These are phyloP conservation scores for Trissolcus japonicus DNA, from an alignment of 2,888 invertebrate genomes.

Conservation along the genomic window DNA sequence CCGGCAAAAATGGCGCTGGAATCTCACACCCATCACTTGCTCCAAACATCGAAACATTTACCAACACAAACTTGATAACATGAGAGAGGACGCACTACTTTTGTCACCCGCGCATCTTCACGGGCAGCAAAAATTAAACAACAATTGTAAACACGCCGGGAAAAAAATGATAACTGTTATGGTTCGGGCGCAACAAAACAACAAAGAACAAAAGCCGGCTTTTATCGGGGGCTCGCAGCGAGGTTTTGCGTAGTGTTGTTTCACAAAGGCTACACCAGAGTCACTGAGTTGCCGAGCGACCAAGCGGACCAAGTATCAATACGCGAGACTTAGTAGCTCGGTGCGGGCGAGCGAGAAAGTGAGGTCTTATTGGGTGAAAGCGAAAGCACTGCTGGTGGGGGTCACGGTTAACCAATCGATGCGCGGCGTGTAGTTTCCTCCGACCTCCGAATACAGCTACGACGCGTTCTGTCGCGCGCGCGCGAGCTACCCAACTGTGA, in stretches of 20 bases:
- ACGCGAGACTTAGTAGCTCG: constrained; percentile 64
- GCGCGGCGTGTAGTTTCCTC: constrained; percentile 64
- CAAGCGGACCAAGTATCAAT: constrained; percentile 66
- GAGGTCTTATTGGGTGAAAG: constrained; percentile 76
- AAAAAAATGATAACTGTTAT: constrained; percentile 3
- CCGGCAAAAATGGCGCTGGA: constrained; percentile 55
- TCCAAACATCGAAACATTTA: constrained; percentile 42
- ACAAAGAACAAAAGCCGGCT: constrained; percentile 4
- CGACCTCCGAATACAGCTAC: constrained; percentile 22
- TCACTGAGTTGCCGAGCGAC: constrained; percentile 64
- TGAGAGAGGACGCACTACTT: constrained; percentile 22
- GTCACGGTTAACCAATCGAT: constrained; percentile 76
- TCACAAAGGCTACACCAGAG: constrained; percentile 68
- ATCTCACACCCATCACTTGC: constrained; percentile 34
- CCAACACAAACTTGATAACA: constrained; percentile 26
- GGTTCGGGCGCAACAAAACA: neutral
- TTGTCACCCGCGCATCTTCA: constrained; percentile 30
- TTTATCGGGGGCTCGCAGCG: neutral
- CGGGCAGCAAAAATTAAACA: too few species aligned
- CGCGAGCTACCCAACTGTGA: constrained; percentile 1
- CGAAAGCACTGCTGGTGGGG: constrained; percentile 75
- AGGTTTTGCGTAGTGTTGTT: constrained; percentile 58
- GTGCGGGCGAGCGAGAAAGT: constrained; percentile 74
- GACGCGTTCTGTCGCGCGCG: neutral
- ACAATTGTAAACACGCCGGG: too few species aligned